Conservation (phyloP, 2,797 vertebrate genomes). For the Tympanoctomys barrerae region DNA sequence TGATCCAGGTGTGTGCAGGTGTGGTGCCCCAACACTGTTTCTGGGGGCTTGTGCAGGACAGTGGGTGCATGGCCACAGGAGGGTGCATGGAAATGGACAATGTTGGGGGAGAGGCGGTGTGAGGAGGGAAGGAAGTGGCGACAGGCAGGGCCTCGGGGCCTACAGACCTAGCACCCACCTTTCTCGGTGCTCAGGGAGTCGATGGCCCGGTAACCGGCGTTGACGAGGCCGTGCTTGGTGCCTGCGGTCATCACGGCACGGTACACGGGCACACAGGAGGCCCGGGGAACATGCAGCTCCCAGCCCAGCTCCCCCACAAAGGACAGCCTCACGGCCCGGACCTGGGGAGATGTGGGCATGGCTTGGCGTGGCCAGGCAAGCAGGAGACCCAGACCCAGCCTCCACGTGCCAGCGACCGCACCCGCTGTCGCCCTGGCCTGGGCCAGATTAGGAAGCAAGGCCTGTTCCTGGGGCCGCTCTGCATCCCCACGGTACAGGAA, state of each 20-base stretch:
- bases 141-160: rapidly evolving
- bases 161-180: slow-evolving; percentile 87
- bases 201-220: slow-evolving; percentile 97
- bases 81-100: neutral
- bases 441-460: neutral
- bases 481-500: neutral
- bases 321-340: slow-evolving; percentile 95
- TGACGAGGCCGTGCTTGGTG: slow-evolving; percentile 91
- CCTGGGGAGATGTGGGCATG: slow-evolving; percentile 86
- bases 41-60: rapidly evolving
- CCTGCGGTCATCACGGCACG: slow-evolving; percentile 94
- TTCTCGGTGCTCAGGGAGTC: slow-evolving; percentile 99
- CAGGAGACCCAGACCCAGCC: rapidly evolving
- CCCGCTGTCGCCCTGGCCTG: neutral
- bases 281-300: slow-evolving; percentile 95
- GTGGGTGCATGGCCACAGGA: rapidly evolving
- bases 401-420: rapidly evolving
- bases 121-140: rapidly evolving
- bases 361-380: neutral
- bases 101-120: rapidly evolving
- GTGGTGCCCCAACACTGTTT: rapidly evolving
- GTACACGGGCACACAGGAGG: slow-evolving; percentile 93
- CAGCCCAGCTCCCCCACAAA: slow-evolving; percentile 98
- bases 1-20: rapidly evolving
- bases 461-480: neutral